Conservation (phyloP, 2,888 invertebrate genomes). For the Thera obeliscata region DNA sequence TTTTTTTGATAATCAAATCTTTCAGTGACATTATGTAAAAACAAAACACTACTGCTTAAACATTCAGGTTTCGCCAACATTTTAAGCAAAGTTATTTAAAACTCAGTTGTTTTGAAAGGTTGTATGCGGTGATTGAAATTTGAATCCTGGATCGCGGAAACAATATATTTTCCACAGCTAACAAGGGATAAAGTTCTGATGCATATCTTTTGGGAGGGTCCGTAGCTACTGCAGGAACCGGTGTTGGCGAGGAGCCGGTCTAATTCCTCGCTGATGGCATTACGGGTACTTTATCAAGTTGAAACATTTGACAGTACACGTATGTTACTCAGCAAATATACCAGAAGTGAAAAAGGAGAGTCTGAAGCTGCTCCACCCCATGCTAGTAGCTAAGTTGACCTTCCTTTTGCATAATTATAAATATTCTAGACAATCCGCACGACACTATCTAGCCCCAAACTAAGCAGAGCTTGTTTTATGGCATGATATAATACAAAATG, state of each 20-base stretch:
- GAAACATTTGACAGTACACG: too few species aligned
- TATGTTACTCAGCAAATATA: not conserved
- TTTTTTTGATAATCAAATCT: too few species aligned
- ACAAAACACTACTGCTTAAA: too few species aligned
- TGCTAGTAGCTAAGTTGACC: conserved; percentile 23
- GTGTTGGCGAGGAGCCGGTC: conserved; percentile 26
- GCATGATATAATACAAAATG: too few species aligned
- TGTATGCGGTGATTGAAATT: conserved; percentile 4
- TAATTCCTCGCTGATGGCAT: conserved; percentile 9
- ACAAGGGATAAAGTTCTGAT: not conserved
- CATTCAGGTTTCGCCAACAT: too few species aligned
- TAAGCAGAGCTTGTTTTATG: too few species aligned
- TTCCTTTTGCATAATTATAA: conserved; percentile 10
- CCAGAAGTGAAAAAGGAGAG: not conserved
- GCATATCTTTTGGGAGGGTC: not conserved
- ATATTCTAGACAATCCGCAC: too few species aligned
- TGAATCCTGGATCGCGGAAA: conserved; percentile 26
- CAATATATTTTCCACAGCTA: not conserved
- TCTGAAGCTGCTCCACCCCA: conserved; percentile 1
- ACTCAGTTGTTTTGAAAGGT: too few species aligned
- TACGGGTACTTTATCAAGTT: too few species aligned
- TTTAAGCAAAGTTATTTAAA: too few species aligned
- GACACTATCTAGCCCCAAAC: too few species aligned
- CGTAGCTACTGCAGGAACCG: conserved; percentile 28
- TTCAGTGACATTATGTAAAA: too few species aligned